Base-by-base conservation (phyloP, 2,797 vertebrate genomes). In the Sebastes taczanowskii region DNA sequence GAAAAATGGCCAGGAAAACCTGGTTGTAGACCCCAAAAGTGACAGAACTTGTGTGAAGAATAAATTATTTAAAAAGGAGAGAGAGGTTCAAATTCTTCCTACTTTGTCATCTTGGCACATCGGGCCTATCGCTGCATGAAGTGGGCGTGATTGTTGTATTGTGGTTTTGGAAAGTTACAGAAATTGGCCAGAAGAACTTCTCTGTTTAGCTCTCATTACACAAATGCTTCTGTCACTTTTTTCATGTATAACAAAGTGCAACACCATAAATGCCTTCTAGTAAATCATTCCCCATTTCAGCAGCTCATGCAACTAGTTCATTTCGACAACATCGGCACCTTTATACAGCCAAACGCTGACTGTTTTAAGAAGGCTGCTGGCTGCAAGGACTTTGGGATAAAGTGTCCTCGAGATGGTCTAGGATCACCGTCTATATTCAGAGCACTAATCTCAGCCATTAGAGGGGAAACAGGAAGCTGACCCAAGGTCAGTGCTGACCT, bases 381-480 rank as follows among this genome's bases (percentile, higher is more conserved):
- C 74, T 77, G 71, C 64, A 77, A 91, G 74, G 92, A 87, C 92
- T 86, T 87, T 76, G 38, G 92, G 92, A 95, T 92, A 91, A 91
- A 87, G 86, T 93, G 92, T 93, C 84, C 88, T 56, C 27, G 52
- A 89, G 89, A 86, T 87, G 87, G 61, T 91, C 68, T 88, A 71
- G 80, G 82, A 86, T 90, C 90, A 65, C 78, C 27, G 29, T 90
- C 93, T 93, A 94, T 89, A 94, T 95, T 90, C 88, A 92, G 93
- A 91, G 81, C 74, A 70, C 92, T 94, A 94, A 93, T 91, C 93
- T 94, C 76, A 77, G 78, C 83, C 80, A 85, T 92, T 87, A 86
- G 88, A 84, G 68, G 68, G 82, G 91, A 87, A 92, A 94, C 86
- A 90, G 88, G 92, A 94, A 93, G 88, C 93, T 93, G 89, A 90